These are phyloP conservation scores for Virgularia gustaviana DNA, from an alignment of 92 coral and sea anemone genomes.

Conservation along the genomic window DNA sequence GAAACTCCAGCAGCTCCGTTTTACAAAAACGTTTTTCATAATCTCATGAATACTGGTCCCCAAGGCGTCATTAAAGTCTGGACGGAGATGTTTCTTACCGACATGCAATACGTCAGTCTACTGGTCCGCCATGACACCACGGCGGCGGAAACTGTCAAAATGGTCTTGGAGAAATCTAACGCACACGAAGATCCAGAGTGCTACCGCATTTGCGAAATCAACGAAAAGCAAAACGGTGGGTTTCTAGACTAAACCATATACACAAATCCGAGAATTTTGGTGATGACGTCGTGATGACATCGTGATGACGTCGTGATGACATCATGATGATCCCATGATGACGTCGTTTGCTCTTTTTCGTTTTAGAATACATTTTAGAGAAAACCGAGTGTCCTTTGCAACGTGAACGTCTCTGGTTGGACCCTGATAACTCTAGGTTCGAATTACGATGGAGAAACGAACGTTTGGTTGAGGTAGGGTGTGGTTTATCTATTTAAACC, in stretches of 20 bases:
- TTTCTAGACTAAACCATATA: no score
- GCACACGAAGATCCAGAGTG: constrained; percentile 77
- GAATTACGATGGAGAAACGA: constrained; percentile 84
- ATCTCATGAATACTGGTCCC: constrained; percentile 86
- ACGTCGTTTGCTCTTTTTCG: constrained; percentile 24
- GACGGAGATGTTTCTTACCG: constrained; percentile 80
- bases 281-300: no score
- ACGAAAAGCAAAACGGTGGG: constrained; percentile 66
- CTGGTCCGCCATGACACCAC: constrained; percentile 86
- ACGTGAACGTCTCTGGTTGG: constrained; percentile 86
- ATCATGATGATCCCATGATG: neutral
- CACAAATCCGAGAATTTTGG: neutral
- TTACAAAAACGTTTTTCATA: constrained; percentile 83
- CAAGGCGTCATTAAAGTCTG: constrained; percentile 88
- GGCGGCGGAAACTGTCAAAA: constrained; percentile 72
- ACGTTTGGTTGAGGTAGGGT: constrained; percentile 72
- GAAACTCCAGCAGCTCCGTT: constrained; percentile 28
- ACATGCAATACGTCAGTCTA: constrained; percentile 86
- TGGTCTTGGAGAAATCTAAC: constrained; percentile 86
- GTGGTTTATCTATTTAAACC: no score
- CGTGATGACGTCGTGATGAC: no score
- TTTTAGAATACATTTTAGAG: constrained; percentile 53
- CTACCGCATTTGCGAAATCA: constrained; percentile 73
- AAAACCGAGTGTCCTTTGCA: constrained; percentile 75
- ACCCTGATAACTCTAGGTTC: constrained; percentile 87